A percentile compares a stretch with the other conserved stretches of the same genome.
Conservation (phyloP, 2,113 vertebrate genomes). For the Hemiprocne comata region DNA sequence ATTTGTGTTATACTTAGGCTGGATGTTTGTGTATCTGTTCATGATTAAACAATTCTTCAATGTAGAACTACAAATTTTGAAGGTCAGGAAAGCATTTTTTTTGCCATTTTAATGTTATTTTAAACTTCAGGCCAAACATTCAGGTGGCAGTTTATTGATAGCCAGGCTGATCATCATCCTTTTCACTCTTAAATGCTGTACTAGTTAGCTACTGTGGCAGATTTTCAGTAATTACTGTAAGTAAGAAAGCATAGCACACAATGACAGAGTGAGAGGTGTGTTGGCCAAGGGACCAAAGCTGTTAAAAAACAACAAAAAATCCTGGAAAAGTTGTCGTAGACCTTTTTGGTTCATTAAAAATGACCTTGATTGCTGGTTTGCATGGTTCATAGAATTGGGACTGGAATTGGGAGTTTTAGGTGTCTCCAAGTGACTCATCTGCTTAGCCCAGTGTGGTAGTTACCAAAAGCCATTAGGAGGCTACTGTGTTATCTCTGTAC, state of each 20-base stretch:
- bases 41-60: neutral
- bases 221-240: neutral
- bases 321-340: neutral
- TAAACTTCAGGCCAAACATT: neutral
- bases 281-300: neutral
- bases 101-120: neutral
- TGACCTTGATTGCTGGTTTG: neutral
- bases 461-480: neutral
- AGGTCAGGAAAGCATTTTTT: neutral
- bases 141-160: neutral
- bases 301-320: neutral
- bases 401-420: neutral
- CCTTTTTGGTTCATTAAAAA: neutral
- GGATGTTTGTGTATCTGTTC: neutral
- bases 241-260: rapidly evolving
- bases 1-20: neutral
- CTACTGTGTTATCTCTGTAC: neutral
- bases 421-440: neutral
- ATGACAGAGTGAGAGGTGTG: neutral
- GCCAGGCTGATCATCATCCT: neutral
- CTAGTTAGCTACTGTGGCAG: neutral
- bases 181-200: neutral
- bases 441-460: neutral
- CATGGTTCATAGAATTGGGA: neutral
- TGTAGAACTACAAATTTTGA: neutral